These are phyloP conservation scores for Caerostris darwini DNA, from an alignment of 1,140 invertebrate species.

Conservation along the genomic window DNA sequence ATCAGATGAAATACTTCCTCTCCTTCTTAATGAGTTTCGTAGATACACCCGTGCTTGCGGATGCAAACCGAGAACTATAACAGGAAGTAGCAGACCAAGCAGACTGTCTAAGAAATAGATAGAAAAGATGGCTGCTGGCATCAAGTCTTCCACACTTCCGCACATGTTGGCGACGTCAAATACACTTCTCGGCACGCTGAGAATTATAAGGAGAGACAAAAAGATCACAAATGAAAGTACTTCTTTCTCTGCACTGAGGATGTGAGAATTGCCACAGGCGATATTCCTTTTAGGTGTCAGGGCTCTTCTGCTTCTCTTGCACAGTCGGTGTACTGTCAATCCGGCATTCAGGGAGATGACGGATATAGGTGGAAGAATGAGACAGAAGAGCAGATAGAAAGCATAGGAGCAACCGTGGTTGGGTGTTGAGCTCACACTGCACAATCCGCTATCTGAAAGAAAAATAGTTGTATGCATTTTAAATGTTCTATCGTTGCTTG, in stretches of 20 bases:
- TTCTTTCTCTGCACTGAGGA: slow-evolving; percentile 34
- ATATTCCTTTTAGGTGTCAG: background rate
- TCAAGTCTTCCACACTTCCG: background rate
- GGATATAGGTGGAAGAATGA: background rate
- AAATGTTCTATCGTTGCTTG: too few relatives aligned
- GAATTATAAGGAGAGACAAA: background rate
- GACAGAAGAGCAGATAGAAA: slow-evolving; percentile 11
- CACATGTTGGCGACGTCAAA: slow-evolving; percentile 11
- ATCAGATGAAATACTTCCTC: background rate
- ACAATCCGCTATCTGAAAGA: slow-evolving; percentile 56
- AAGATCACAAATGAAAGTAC: slow-evolving; percentile 14
- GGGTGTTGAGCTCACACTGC: background rate
- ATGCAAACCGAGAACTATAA: slow-evolving; percentile 20
- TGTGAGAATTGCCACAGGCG: slow-evolving; percentile 7
- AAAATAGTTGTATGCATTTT: background rate
- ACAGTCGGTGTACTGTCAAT: background rate
- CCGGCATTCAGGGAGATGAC: background rate
- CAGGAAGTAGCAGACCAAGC: slow-evolving; percentile 15
- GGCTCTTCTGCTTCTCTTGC: background rate
- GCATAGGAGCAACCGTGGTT: slow-evolving; percentile 42
- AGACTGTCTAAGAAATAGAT: slow-evolving; percentile 55
- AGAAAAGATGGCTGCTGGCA: background rate
- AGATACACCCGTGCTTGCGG: background rate
- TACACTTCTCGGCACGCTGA: slow-evolving; percentile 19
- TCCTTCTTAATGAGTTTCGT: background rate